Percentiles rank a stretch among this genome's conserved stretches.
Evolutionary conservation across 2,888 invertebrate species (phyloP).

Genomic region (Peribatodes rhomboidaria): DNA sequence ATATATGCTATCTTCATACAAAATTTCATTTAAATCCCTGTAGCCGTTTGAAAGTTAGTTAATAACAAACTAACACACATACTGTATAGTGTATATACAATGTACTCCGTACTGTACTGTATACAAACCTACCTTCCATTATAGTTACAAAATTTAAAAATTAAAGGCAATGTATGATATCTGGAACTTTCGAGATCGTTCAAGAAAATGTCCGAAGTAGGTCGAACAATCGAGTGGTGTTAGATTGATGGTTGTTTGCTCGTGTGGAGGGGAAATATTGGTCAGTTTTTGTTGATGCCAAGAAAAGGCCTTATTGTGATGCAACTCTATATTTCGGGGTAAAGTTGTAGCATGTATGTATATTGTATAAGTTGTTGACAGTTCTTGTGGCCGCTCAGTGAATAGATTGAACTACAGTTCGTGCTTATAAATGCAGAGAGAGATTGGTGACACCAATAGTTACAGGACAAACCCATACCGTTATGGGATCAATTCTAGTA

Average conservation of each 20-base stretch:
- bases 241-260: conserved; percentile 33
- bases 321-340: not conserved
- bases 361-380: not conserved
- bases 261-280: conserved; percentile 15
- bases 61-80: not conserved
- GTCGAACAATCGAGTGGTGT: conserved; percentile 27
- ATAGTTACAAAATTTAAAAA: not conserved
- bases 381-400: too few relatives aligned
- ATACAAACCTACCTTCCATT: not conserved
- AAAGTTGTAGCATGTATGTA: not conserved
- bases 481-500: too few relatives aligned
- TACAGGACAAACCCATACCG: too few relatives aligned
- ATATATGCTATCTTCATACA: too few relatives aligned
- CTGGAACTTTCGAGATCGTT: not conserved
- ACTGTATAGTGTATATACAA: not conserved
- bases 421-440: too few relatives aligned
- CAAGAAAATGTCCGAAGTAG: conserved; percentile 9
- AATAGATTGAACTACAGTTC: too few relatives aligned
- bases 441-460: too few relatives aligned
- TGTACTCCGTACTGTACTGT: too few relatives aligned
- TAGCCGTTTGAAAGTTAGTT: too few relatives aligned
- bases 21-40: too few relatives aligned
- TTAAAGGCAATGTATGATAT: not conserved
- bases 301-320: conserved; percentile 2
- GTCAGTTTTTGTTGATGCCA: conserved; percentile 16